Evolutionary conservation across 2,888 invertebrate species (phyloP), one percentile per base, ranked within the genome.

Genomic region (Poecilus cupreus): DNA sequence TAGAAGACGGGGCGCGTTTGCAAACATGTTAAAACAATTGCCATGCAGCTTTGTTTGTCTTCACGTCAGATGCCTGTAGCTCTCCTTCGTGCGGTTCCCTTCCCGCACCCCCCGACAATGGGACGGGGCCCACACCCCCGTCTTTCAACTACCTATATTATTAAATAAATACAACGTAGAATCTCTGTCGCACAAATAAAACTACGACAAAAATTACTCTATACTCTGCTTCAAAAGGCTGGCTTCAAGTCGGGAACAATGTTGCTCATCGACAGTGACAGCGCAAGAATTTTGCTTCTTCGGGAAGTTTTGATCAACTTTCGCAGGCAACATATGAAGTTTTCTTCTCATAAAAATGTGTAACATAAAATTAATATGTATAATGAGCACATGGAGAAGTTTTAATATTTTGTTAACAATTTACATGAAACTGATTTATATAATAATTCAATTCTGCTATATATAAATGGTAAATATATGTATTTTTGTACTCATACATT

Each of bases 21-120:
- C 76, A 82, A 83, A 83, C 83, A 83, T 83, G 82, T 80, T 80
- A 82, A 83, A 83, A 83, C 82, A 82, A 82, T 83, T 80, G 78
- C 77, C 60, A 51, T 72, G 80, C 77, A 80, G 57, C 80, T 76
- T 80, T 83, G 82, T 83, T 82, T 83, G 82, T 80, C 82, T 79
- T 76, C 80, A 76, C 60, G 82, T 82, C 82, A 80, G 76, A 76
- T 82, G 80, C 80, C 80, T 82, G 70, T 79, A 81, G 76, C 80
- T 68, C 46, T 64, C 26, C 32, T 68, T 46, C 60, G 11, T 60
- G 20, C 11, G 11, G n/a, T 54, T 16, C 20, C 3, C 8, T 2
- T 60, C 24, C 60, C 60, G 5, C 11, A 13, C 60, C 60, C 60
- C 60, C 5, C 60, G 0, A 60, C 13, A 18, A 24, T 16, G 11